Evolutionary conservation across 2,797 vertebrate genomes (phyloP), one percentile per base, ranked within the genome.

Genomic region (Tinamus major): DNA sequence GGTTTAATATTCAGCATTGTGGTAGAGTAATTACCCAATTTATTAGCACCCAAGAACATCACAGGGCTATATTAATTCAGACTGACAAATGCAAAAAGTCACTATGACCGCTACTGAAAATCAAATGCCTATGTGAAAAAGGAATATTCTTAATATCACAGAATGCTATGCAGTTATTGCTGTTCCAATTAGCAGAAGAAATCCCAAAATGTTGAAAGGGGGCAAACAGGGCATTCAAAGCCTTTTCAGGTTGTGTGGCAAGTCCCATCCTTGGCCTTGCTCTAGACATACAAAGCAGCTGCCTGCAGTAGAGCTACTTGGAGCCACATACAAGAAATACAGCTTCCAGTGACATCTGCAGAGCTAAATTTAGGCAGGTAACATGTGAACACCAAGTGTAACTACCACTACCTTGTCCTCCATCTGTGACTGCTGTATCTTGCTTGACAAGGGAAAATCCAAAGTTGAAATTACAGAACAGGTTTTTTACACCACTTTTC

Each of bases 161-260:
- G 70, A 87, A 48, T 10, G 29, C 5, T 18, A 15, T 1, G 0
- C 10, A 44, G 19, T 19, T 35, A 44, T 9, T 58, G 10, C 20
- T 13, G 8, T 49, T 51, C 23, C 49, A 26, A 26, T 51, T 26
- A 51, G 23, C 8, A 14, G 24, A 51, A 6, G 24, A 42, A 42
- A 15, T 51, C 49, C 49, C 21, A 48, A 81, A 72, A n/a, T 13
- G 35, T 0, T 4, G 1, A 35, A 18, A 63, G 51, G 1, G 3
- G 13, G 9, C 0, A 0, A 63, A 74, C 3, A 39, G 19, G 23
- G 6, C 3, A 10, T 49, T 6, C 26, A 26, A 51, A 33, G 16
- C 14, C 27, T 23, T 62, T 42, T 79, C 39, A 68, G 7, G 8
- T 42, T 20, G 14, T 19, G 20, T 2, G 20, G 17, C 46, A 68